A percentile compares a stretch with the other conserved stretches of the same genome.
phyloP scores from a whole-genome alignment of 2,888 invertebrate genomes.

The Tubulanus polymorphus region DNA sequence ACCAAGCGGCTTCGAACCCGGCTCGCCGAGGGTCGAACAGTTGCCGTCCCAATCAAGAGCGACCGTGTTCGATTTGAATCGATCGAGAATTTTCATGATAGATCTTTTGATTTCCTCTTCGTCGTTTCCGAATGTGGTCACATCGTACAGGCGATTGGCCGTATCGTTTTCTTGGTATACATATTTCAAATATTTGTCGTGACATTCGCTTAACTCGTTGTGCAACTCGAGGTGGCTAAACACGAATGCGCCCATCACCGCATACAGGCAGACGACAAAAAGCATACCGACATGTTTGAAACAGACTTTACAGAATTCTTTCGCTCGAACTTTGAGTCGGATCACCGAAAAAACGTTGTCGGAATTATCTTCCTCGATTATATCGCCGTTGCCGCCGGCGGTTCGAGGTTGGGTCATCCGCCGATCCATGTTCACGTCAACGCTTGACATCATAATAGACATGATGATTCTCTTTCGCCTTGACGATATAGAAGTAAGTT shows the following conservation, averaged over 20 bases:
- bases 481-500: no score
- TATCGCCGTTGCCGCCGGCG: no score
- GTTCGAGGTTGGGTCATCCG: no score
- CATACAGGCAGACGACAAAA: not conserved
- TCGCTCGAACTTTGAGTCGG: no score
- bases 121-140: not conserved
- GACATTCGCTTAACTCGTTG: not conserved
- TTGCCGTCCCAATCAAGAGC: not conserved
- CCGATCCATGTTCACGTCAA: no score
- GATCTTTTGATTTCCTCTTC: not conserved
- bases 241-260: not conserved
- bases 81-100: not conserved
- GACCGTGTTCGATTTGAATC: not conserved
- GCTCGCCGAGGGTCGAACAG: not conserved
- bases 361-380: no score
- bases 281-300: not conserved
- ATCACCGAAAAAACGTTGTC: no score
- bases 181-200: not conserved
- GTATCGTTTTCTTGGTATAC: not conserved
- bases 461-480: no score
- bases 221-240: not conserved
- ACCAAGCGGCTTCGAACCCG: slow-evolving; percentile 8
- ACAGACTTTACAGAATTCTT: not conserved
- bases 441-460: no score
- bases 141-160: not conserved